Evolutionary conservation across 2,113 vertebrate genomes (phyloP).

Genomic region (Ellobius talpinus): DNA sequence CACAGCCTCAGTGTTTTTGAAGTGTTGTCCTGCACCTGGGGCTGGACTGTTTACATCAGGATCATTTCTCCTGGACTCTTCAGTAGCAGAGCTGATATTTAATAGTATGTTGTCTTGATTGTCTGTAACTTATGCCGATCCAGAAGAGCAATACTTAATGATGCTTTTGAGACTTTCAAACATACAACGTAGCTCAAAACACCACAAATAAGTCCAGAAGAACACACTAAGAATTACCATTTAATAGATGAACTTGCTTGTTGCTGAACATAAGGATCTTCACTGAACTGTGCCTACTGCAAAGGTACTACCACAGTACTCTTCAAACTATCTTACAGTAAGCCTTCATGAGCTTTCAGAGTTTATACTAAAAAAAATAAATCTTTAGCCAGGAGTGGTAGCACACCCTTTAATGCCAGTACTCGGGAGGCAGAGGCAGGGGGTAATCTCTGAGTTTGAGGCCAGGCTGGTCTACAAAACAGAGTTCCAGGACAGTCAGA

Average conservation of each 20-base stretch:
- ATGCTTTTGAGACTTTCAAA: constrained; percentile 17
- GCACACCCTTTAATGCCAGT: neutral
- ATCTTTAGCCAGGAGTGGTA: neutral
- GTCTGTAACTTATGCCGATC: constrained; percentile 40
- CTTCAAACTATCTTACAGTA: constrained; percentile 39
- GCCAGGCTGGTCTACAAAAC: neutral
- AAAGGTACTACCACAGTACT: constrained; percentile 52
- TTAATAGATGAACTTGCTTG: constrained; percentile 47
- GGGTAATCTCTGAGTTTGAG: neutral
- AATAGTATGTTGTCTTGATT: constrained; percentile 7
- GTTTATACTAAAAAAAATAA: constrained; percentile 50
- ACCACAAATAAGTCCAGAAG: constrained; percentile 56
- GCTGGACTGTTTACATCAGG: neutral
- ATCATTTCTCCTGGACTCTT: constrained; percentile 45
- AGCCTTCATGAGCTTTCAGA: constrained; percentile 36
- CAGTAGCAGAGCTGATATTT: neutral
- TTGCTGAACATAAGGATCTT: neutral
- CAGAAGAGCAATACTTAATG: constrained; percentile 58
- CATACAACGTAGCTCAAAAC: constrained; percentile 45
- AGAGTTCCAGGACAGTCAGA: neutral
- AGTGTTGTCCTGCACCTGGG: neutral
- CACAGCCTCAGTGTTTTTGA: neutral
- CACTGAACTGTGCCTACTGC: constrained; percentile 26
- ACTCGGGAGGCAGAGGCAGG: neutral
- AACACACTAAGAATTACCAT: constrained; percentile 58